Base-by-base conservation (phyloP, 2,113 vertebrate species). In the Otolemur garnettii region DNA sequence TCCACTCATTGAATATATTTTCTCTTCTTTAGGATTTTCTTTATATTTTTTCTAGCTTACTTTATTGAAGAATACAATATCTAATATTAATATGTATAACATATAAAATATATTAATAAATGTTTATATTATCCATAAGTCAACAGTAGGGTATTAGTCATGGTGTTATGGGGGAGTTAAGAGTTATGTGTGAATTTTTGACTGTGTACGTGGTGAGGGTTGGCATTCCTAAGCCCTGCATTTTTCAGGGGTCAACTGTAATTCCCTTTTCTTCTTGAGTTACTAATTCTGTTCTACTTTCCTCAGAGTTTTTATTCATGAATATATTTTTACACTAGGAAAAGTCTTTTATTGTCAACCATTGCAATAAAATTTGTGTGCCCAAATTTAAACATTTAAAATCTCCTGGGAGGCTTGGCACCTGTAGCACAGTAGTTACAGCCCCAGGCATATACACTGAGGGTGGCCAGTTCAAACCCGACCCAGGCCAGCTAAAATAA, bases 361-460 rank as follows among this genome's bases (percentile, higher is more conserved):
- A 69, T 38, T 69, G 11, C 13, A 83, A 26, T 90, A 74, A n/a
- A 57, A 64, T 72, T 72, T 24, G 5, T 84, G 30, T 28, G 7
- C 18, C 66, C 90, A 74, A 80, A 60, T 45, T 69, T 81, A 90
- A 72, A 12, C 38, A 26, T 90, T 94, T 94, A 71, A 93, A 96
- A 90, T 80, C 86, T 75, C n/a, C 88, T 82, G 45, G n/a, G 50
- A 69, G 45, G 45, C 45, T 50, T 9, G 45, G 45, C 8, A 9
- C 45, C 45, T 50, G 45, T 50, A 50, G 45, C 45, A 50, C 45
- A 50, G 45, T 50, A 10, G 45, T 50, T 50, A 50, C 10, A 50
- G 45, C 45, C 45, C 45, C 8, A 50, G 45, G 8, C 45, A 50
- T 10, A 50, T 50, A 50, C 45, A 50, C 45, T 50, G 45, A 50